phyloP scores from a whole-genome alignment of 1,140 invertebrate genomes.

The Globodera rostochiensis region DNA sequence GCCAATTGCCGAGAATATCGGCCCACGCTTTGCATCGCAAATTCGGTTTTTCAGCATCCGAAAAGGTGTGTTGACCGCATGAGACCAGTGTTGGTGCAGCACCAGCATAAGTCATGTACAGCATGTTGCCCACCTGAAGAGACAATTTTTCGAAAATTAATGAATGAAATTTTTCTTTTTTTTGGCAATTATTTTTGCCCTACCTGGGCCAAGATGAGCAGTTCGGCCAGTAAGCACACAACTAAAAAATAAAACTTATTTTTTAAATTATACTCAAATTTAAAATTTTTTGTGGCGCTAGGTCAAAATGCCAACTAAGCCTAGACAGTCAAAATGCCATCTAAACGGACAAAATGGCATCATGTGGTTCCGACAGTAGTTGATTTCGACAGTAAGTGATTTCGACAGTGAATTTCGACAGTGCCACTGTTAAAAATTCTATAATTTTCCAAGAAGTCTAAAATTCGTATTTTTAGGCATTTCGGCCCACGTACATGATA shows the following conservation, averaged over 20 bases:
- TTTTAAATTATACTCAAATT: background rate
- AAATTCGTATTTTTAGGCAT: no score
- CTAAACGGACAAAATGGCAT: no score
- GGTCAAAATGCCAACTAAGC: no score
- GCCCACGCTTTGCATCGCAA: slow-evolving; percentile 27
- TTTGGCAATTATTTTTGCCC: background rate
- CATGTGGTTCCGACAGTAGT: no score
- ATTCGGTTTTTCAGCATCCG: slow-evolving; percentile 19
- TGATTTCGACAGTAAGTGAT: no score
- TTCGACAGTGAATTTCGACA: no score
- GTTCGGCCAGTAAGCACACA: slow-evolving; percentile 30
- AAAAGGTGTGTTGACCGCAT: slow-evolving; percentile 34
- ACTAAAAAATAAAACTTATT: slow-evolving; percentile 3
- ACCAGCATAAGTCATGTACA: slow-evolving; percentile 43
- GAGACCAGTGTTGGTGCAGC: slow-evolving; percentile 34
- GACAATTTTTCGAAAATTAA: background rate
- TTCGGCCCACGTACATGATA: no score
- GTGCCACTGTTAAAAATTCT: no score
- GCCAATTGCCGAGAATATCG: background rate
- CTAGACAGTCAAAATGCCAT: no score
- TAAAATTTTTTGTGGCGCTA: no score
- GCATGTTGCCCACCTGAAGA: slow-evolving; percentile 34
- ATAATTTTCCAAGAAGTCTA: no score
- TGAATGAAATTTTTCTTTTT: background rate
- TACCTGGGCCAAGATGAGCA: slow-evolving; percentile 34